Evolutionary conservation across 2,113 vertebrate genomes (phyloP).

Genomic region (Psettodes erumei): DNA sequence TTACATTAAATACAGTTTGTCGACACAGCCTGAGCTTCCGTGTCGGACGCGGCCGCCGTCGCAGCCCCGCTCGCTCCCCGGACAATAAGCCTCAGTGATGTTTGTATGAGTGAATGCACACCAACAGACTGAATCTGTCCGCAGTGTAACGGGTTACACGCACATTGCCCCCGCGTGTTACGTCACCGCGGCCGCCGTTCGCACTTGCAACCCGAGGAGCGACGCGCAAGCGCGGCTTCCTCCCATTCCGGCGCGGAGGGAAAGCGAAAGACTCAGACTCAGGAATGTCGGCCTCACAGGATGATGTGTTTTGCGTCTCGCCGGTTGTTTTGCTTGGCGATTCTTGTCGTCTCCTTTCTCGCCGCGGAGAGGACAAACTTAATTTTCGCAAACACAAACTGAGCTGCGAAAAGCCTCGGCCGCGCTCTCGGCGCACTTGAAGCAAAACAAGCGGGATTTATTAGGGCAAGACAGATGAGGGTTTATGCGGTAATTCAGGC

Average conservation of each 20-base stretch:
- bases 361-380: slow-evolving; percentile 15
- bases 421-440: slow-evolving; percentile 30
- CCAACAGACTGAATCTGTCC: slow-evolving; percentile 59
- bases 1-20: too few relatives aligned
- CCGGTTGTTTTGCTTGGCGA: slow-evolving; percentile 43
- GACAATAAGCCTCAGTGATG: slow-evolving; percentile 59
- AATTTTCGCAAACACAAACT: slow-evolving; percentile 36
- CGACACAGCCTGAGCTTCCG: not conserved
- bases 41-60: not conserved
- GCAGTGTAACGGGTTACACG: slow-evolving; percentile 49
- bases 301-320: slow-evolving; percentile 31
- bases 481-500: slow-evolving; percentile 39
- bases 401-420: slow-evolving; percentile 12
- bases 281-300: slow-evolving; percentile 38
- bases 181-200: slow-evolving; percentile 44
- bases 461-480: slow-evolving; percentile 33
- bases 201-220: not conserved
- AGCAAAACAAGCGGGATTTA: slow-evolving; percentile 49
- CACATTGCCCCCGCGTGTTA: slow-evolving; percentile 50
- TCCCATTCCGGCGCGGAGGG: not conserved
- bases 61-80: slow-evolving; percentile 39
- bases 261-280: slow-evolving; percentile 3
- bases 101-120: slow-evolving; percentile 68
- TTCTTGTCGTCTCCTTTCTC: slow-evolving; percentile 14
- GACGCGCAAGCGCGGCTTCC: slow-evolving; percentile 23